Percentiles rank a stretch among this genome's conserved stretches.
Conservation (phyloP, 2,113 vertebrate genomes). For the Laticauda laticaudata region DNA sequence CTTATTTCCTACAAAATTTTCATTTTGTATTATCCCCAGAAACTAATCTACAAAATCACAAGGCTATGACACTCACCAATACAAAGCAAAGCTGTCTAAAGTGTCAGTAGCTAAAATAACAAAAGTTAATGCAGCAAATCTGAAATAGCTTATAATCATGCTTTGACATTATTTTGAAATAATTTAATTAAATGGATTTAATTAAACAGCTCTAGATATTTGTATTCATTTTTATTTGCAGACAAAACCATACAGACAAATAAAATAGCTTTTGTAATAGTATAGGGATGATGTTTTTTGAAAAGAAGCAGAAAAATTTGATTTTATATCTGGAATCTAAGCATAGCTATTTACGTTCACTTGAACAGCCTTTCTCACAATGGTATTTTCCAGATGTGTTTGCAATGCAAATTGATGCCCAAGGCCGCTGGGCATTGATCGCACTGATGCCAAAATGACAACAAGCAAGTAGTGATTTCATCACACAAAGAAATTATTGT, state of each 20-base stretch:
- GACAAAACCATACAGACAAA: background rate
- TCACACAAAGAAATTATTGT: background rate
- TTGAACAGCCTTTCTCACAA: background rate
- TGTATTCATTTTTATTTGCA: background rate
- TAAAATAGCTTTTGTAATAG: background rate
- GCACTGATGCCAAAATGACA: background rate
- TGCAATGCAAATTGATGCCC: background rate
- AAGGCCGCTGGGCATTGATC: background rate
- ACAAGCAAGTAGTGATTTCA: background rate
- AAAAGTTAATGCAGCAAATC: constrained; percentile 12
- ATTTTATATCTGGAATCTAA: background rate
- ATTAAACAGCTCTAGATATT: background rate
- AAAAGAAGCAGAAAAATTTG: background rate
- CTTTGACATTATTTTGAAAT: constrained; percentile 12
- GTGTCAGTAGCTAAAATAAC: background rate
- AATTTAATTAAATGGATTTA: background rate
- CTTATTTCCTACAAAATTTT: background rate
- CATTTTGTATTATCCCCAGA: background rate
- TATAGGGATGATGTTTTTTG: background rate
- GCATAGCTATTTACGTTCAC: background rate
- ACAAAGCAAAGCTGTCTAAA: background rate
- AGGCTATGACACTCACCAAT: background rate
- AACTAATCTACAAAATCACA: background rate
- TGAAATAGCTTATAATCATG: constrained; percentile 3
- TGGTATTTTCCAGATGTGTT: background rate